A percentile compares a stretch with the other conserved stretches of the same genome.
phyloP scores from a whole-genome alignment of 53 echinoderm and acorn worm genomes.

The Hippasteria phrygiana region DNA sequence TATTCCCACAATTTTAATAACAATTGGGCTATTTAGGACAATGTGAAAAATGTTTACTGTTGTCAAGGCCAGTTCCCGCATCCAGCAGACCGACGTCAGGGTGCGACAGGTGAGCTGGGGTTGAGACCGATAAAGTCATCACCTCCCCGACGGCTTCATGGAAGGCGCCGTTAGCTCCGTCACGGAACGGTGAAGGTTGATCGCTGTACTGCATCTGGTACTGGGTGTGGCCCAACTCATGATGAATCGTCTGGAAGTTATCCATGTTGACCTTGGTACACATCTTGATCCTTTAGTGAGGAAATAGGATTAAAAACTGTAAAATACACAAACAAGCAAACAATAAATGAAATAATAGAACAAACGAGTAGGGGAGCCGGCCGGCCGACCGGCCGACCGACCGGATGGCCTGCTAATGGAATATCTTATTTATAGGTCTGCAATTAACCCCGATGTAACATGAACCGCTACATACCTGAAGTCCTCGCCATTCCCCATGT shows the following conservation, averaged over 20 bases:
- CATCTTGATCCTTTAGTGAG: slow-evolving; percentile 79
- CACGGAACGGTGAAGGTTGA: slow-evolving; percentile 77
- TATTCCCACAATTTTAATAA: too few species aligned
- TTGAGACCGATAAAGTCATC: slow-evolving; percentile 88
- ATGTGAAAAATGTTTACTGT: too few species aligned
- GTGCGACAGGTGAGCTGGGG: slow-evolving; percentile 80
- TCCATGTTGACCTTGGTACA: slow-evolving; percentile 87
- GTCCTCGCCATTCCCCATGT: slow-evolving; percentile 69
- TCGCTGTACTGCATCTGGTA: slow-evolving; percentile 83
- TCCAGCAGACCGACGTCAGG: slow-evolving; percentile 73
- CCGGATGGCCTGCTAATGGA: too few species aligned
- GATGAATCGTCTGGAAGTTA: slow-evolving; percentile 80
- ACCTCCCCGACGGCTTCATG: slow-evolving; percentile 97
- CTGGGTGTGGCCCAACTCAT: slow-evolving; percentile 95
- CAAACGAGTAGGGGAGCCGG: too few species aligned
- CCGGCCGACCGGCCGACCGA: too few species aligned
- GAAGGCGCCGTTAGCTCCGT: slow-evolving; percentile 87
- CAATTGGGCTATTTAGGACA: too few species aligned
- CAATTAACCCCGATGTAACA: too few species aligned
- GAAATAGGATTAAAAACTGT: not conserved
- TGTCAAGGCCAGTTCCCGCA: slow-evolving; percentile 11
- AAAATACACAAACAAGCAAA: not conserved
- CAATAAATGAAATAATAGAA: too few species aligned
- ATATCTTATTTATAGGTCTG: too few species aligned
- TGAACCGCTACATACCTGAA: slow-evolving; percentile 71